Base-by-base conservation (phyloP, 2,888 invertebrate species). In the Agapostemon virescens region DNA sequence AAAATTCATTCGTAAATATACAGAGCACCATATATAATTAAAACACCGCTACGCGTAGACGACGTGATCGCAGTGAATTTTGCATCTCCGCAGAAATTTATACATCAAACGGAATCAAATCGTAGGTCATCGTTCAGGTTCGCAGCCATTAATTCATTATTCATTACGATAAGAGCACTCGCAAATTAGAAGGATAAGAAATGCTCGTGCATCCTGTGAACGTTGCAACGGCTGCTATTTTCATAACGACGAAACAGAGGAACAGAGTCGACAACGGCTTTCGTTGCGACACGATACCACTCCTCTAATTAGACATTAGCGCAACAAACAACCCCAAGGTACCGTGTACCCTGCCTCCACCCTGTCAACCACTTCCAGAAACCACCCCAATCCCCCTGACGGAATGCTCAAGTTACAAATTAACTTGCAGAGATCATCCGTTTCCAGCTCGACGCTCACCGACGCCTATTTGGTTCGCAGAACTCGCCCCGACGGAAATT, bases 261-360 rank as follows among this genome's bases (percentile, higher is more conserved):
- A 79, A 82, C 74, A 72, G 76, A 81, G 73, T 36, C 73, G 77
- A 81, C 67, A 74, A 88, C 85, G 85, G 86, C 83, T 87, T 88
- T 86, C 88, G 87, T 88, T 87, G 89, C 89, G 89, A 90, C 86
- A 88, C 89, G 88, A 91, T 91, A 90, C 87, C 90, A 90, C 90
- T 91, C 88, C 86, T 90, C 92, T 92, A 92, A 92, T 92, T 92
- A 92, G 90, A 89, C 90, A 92, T 92, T 91, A 90, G 90, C 88
- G 91, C 90, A 91, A 91, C 91, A 91, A 92, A 91, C 92, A 91
- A 91, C 88, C 90, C 87, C 90, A 87, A 89, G 88, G 88, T 88
- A 84, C 86, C 87, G 84, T 85, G 85, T 82, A 79, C 82, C 85
- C 82, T 76, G 79, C 81, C 70, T 78, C 81, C 85, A 70, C 71